phyloP scores from a whole-genome alignment of 2,888 invertebrate species.

The Lordiphosa andalusiaca region DNA sequence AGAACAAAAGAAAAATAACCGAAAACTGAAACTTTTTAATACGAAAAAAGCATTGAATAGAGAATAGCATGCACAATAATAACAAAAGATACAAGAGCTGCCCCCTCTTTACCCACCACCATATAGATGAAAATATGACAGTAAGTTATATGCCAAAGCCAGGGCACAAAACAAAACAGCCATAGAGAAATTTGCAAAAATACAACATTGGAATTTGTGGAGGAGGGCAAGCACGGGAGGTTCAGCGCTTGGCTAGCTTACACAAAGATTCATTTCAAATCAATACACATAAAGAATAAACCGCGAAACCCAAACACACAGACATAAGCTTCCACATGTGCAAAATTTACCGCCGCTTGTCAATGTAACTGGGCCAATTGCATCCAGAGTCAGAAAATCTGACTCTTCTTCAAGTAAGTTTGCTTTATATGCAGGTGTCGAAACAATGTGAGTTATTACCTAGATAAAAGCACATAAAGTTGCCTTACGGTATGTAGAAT shows the following conservation, averaged over 20 bases:
- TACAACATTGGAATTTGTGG: conserved; percentile 23
- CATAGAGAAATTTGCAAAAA: conserved; percentile 15
- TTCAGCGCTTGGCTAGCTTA: conserved; percentile 52
- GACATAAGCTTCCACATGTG: conserved; percentile 17
- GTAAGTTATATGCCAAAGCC: conserved; percentile 66
- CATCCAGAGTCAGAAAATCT: conserved; percentile 21
- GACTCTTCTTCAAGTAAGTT: conserved; percentile 23
- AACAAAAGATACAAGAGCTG: conserved; percentile 49
- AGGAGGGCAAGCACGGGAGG: conserved; percentile 8
- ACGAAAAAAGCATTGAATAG: conserved; percentile 60
- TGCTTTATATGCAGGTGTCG: conserved; percentile 35
- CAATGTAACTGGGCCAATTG: conserved; percentile 51
- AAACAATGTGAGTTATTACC: conserved; percentile 46
- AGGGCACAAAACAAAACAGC: conserved; percentile 20
- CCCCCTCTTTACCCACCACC: conserved; percentile 1
- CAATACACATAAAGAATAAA: conserved; percentile 70
- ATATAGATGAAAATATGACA: conserved; percentile 69
- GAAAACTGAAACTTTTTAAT: conserved; percentile 54
- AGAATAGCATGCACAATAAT: conserved; percentile 52
- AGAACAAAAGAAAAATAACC: conserved; percentile 34
- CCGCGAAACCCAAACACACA: conserved; percentile 32
- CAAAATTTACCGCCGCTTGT: conserved; percentile 45
- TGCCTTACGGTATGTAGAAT: conserved; percentile 16
- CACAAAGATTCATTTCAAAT: conserved; percentile 69
- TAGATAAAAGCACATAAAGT: conserved; percentile 29